phyloP scores from a whole-genome alignment of 2,113 vertebrate species.

The Brachypodius melanocephalos region DNA sequence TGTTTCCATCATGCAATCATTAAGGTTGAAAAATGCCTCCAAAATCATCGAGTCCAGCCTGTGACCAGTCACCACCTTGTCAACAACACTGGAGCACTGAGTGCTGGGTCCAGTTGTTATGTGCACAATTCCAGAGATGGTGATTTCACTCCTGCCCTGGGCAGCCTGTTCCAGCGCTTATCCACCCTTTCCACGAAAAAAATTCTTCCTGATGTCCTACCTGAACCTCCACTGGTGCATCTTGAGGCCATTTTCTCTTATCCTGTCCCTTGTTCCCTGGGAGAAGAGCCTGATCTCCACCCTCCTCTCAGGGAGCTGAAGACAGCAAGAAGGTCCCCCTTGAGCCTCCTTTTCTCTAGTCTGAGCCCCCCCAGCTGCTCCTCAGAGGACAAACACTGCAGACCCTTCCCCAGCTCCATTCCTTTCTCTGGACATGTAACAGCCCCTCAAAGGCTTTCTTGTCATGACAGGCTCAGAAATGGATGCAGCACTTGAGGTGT shows the following conservation, averaged over 20 bases:
- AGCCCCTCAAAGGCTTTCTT: not conserved
- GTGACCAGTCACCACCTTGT: not conserved
- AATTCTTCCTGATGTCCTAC: not conserved
- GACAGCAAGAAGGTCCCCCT: not conserved
- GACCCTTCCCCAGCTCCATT: not conserved
- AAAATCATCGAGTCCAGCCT: not conserved
- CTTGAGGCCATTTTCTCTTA: not conserved
- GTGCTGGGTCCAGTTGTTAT: not conserved
- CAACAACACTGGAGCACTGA: not conserved
- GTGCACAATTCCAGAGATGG: not conserved
- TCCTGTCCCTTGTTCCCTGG: not conserved
- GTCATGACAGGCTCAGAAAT: not conserved
- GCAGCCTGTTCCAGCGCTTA: not conserved
- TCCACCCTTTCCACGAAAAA: not conserved
- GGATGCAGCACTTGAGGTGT: not conserved
- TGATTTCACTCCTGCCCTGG: not conserved
- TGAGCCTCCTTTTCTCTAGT: not conserved
- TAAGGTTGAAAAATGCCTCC: not conserved
- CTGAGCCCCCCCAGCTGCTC: not conserved
- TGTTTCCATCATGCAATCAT: not conserved
- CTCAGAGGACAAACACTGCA: not conserved
- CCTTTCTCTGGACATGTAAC: not conserved
- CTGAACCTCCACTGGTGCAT: not conserved
- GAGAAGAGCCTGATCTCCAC: not conserved
- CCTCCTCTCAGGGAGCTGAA: not conserved